Base-by-base conservation (phyloP, 2,797 vertebrate genomes). In the Cirrhinus molitorella region DNA sequence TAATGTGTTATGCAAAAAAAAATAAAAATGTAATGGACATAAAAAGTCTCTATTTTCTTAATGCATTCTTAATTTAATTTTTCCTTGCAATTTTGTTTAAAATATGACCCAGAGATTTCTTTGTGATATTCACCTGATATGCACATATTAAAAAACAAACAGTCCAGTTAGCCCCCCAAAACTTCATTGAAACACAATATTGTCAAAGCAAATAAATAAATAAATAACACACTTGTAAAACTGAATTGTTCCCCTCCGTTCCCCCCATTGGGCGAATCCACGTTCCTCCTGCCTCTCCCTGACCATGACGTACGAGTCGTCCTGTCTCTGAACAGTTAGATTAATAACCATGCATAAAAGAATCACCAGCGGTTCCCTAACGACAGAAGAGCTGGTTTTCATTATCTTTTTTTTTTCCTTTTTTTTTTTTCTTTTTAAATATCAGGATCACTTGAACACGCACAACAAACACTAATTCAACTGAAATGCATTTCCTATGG, bases 291-390 rank as follows among this genome's bases (percentile, higher is more conserved):
- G 13, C 90, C 90, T 86, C 90, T 89, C 90, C 87, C 89, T 91
- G 91, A 87, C 78, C 87, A 88, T 85, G 89, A 93, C 88, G 85
- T 90, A 91, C 89, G 90, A 85, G 92, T 93, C 89, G 91, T 94
- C 91, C 93, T 93, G 92, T 92, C 94, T 94, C 92, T 93, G 93
- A 94, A 95, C 93, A 94, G 81, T 90, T 92, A 93, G 91, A 93
- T 93, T 90, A 93, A 87, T 93, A 94, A 92, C 90, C 95, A 96
- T 95, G 94, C 95, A 95, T 93, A 93, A 95, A 94, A 92, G 88
- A 94, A 93, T 91, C 43, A 83, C 89, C 92, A 86, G 87, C 89
- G 85, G 89, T 91, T 90, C 91, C 88, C 86, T 87, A 91, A 88
- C 88, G 85, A 91, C 89, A 90, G 91, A 92, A 91, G 90, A 90